These are phyloP conservation scores for Heliconius aoede DNA, from an alignment of 2,888 invertebrate species.

Conservation along the genomic window DNA sequence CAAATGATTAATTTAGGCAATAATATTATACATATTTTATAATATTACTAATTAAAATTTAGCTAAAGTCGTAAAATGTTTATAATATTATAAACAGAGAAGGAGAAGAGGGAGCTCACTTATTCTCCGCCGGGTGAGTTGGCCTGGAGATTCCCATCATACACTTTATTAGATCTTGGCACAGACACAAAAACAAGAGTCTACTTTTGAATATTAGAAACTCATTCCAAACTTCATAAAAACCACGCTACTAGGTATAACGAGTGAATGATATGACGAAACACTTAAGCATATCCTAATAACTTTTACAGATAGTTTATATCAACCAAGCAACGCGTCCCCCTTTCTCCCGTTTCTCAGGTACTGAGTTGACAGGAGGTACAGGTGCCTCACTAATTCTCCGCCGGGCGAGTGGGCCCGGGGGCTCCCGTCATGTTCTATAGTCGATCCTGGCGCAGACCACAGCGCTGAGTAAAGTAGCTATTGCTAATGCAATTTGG, in stretches of 20 bases:
- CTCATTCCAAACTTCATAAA: not conserved
- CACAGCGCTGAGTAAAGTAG: slow-evolving; percentile 80
- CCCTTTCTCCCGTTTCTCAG: slow-evolving; percentile 74
- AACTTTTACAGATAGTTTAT: slow-evolving; percentile 58
- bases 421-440: slow-evolving; percentile 74
- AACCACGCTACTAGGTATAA: too few species aligned
- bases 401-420: slow-evolving; percentile 70
- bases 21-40: too few species aligned
- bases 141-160: slow-evolving; percentile 76
- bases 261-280: slow-evolving; percentile 15
- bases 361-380: slow-evolving; percentile 59
- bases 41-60: too few species aligned
- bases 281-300: not conserved
- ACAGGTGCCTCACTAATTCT: slow-evolving; percentile 70
- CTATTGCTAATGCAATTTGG: slow-evolving; percentile 76
- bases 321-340: slow-evolving; percentile 85
- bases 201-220: too few species aligned
- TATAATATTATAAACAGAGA: too few species aligned
- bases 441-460: slow-evolving; percentile 83
- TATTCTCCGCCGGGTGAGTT: slow-evolving; percentile 69
- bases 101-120: slow-evolving; percentile 61
- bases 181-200: slow-evolving; percentile 59
- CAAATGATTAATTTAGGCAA: too few species aligned
- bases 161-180: slow-evolving; percentile 80
- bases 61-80: too few species aligned